Evolutionary conservation across 2,888 invertebrate species (phyloP), one percentile per base, ranked within the genome.

Genomic region (Pediacus dermestoides): DNA sequence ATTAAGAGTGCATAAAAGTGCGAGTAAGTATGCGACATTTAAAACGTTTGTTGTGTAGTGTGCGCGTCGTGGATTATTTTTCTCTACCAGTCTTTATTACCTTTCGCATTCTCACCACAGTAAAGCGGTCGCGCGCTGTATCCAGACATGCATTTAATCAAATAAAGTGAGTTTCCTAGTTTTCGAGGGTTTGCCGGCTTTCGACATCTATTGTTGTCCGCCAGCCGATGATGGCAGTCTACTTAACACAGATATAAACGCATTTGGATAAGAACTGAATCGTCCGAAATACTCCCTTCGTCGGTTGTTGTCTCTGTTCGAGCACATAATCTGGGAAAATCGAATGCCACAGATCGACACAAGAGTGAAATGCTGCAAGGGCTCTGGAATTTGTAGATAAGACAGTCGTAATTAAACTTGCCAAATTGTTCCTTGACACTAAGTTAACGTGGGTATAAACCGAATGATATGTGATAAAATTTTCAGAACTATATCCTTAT

Each of bases 41-140:
- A 55, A 59, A 59, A 58, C 55, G 57, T 54, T 58, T 57, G 57
- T 59, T 54, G 51, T 58, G 57, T 58, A 49, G 44, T 32, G 43
- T 42, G 39, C 34, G 26, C 36, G 44, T 46, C 37, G 47, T 39
- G 47, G 48, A 52, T 44, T 47, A 56, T 53, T 58, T 52, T 49
- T 57, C 39, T 37, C 39, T 23, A n/a, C 48, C 39, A 37, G 39
- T 39, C 37, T 42, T 50, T 45, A 46, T 45, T 37, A 41, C 42
- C 48, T 36, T 43, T 37, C 23, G 44, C 42, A 40, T 46, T 47
- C 47, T 30, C 37, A 36, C 33, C 37, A 36, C 33, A 16, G 38
- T 48, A 47, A 50, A 50, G 51, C 50, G 49, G 44, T 40, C 37
- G 25, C 42, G 31, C 42, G 30, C 41, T 31, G 42, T 22, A 46